These are phyloP conservation scores for Todiramphus saurophagus DNA, from an alignment of 2,113 vertebrate genomes.

Conservation along the genomic window DNA sequence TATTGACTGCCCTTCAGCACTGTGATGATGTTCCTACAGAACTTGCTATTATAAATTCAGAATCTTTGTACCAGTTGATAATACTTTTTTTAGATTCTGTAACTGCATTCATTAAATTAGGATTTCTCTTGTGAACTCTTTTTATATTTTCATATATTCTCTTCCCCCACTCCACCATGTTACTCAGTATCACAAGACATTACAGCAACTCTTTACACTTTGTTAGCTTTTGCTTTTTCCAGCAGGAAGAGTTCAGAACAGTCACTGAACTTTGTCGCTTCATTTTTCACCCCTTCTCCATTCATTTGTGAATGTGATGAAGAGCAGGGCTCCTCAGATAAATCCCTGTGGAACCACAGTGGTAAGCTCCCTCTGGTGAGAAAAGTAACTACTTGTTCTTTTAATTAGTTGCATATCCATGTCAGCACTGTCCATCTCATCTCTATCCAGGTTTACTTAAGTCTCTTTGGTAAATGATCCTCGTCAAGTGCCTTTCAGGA, in stretches of 20 bases:
- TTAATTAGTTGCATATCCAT: background rate
- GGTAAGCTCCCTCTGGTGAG: background rate
- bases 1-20: background rate
- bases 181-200: background rate
- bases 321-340: background rate
- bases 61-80: background rate
- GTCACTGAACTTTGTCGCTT: background rate
- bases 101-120: background rate
- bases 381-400: background rate
- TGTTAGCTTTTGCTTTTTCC: background rate
- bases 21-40: background rate
- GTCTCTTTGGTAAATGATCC: background rate
- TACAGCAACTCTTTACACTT: background rate
- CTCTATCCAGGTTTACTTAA: background rate
- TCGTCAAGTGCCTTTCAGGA: background rate
- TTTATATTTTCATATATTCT: background rate
- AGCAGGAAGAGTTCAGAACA: background rate
- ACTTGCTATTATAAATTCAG: background rate
- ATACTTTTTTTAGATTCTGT: background rate
- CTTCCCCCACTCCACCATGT: background rate
- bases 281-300: background rate
- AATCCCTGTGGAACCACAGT: background rate
- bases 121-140: background rate
- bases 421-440: background rate
- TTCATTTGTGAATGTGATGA: background rate